These are phyloP conservation scores for Sternarchorhynchus goeldii DNA, from an alignment of 2,797 vertebrate genomes.

Conservation along the genomic window DNA sequence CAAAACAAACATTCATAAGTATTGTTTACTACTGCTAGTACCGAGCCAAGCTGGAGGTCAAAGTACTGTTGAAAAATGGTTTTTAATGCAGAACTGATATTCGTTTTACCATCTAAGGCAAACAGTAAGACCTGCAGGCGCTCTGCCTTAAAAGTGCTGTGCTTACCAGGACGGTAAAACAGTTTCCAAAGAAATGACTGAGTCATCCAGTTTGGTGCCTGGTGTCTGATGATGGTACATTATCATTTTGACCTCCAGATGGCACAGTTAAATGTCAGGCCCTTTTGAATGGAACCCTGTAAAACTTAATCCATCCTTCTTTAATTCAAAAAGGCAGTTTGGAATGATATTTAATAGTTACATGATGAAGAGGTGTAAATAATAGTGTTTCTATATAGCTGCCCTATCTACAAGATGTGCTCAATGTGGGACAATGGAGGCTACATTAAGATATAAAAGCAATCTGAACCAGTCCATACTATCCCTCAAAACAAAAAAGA, in stretches of 20 bases:
- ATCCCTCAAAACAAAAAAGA: neutral
- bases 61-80: neutral
- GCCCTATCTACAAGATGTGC: no score
- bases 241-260: no score
- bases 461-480: conserved; percentile 35
- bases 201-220: no score
- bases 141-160: no score
- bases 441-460: conserved; percentile 17
- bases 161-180: no score
- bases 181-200: no score
- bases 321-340: no score
- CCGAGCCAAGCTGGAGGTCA: conserved; percentile 39
- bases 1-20: neutral
- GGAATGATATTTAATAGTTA: neutral
- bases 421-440: conserved; percentile 9
- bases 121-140: no score
- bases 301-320: no score
- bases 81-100: neutral
- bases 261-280: no score
- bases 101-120: neutral
- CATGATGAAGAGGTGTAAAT: neutral
- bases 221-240: no score
- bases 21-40: neutral
- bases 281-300: no score
- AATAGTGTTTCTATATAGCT: neutral